phyloP scores from a whole-genome alignment of 2,797 vertebrate genomes.

The Coccyzus lansbergi region DNA sequence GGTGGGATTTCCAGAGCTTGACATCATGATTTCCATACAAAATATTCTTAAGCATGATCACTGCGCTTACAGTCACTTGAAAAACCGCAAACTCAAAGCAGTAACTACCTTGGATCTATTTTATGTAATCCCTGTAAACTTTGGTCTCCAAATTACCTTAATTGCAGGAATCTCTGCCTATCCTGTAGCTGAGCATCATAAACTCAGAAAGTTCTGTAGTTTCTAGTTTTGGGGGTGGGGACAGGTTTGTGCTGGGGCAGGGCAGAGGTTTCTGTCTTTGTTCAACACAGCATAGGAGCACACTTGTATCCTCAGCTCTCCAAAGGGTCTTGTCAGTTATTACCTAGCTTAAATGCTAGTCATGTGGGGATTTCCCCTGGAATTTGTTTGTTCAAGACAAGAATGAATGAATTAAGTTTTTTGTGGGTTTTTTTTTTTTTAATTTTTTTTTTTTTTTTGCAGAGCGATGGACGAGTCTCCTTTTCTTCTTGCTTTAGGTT shows the following conservation, averaged over 20 bases:
- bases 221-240: background rate
- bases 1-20: background rate
- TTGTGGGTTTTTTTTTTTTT: background rate
- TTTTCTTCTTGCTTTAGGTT: background rate
- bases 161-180: background rate
- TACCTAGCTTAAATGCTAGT: background rate
- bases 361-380: background rate
- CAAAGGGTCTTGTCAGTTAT: background rate
- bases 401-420: background rate
- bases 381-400: background rate
- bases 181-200: background rate
- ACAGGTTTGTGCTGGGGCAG: background rate
- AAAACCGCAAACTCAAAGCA: accelerated
- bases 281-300: background rate
- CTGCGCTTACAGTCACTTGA: background rate
- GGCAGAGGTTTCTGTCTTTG: background rate
- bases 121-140: background rate
- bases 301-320: background rate
- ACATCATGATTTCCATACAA: background rate
- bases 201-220: background rate
- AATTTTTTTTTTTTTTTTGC: background rate
- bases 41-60: background rate
- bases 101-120: background rate
- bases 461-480: background rate
- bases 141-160: background rate